Evolutionary conservation across 2,797 vertebrate genomes (phyloP).

Genomic region (Tolypeutes matacus): DNA sequence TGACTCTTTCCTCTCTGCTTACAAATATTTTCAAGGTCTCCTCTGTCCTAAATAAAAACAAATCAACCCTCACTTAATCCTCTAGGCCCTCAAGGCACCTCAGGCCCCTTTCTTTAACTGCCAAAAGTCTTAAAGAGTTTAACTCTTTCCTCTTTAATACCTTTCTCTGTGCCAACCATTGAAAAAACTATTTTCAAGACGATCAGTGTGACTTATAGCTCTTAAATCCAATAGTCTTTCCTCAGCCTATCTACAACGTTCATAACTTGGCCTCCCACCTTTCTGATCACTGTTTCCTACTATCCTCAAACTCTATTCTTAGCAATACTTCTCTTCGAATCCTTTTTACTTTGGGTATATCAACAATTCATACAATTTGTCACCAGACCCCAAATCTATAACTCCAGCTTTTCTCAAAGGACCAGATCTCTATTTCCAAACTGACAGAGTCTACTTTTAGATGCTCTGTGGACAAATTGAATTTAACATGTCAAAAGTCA

Average conservation of each 20-base stretch:
- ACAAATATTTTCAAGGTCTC: neutral
- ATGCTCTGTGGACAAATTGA: neutral
- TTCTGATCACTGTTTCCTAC: neutral
- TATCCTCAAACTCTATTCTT: neutral
- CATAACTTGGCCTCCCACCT: neutral
- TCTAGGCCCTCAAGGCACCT: neutral
- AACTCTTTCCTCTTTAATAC: neutral
- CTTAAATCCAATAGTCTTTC: neutral
- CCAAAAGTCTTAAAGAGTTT: neutral
- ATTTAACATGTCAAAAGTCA: neutral
- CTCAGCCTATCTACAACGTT: neutral
- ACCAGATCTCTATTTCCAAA: neutral
- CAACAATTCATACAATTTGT: neutral
- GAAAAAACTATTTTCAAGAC: neutral
- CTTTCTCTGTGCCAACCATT: neutral
- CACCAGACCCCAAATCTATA: neutral
- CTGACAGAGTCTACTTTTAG: slow-evolving; percentile 22
- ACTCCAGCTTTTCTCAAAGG: neutral
- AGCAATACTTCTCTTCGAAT: slow-evolving; percentile 4
- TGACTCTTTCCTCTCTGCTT: neutral
- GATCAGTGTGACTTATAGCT: neutral
- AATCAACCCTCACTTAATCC: neutral
- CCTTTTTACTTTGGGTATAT: neutral
- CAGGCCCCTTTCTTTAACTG: neutral
- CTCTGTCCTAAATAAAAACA: neutral